Base-by-base conservation (phyloP, 1,140 invertebrate genomes). In the Ceratosolen solmsi region DNA sequence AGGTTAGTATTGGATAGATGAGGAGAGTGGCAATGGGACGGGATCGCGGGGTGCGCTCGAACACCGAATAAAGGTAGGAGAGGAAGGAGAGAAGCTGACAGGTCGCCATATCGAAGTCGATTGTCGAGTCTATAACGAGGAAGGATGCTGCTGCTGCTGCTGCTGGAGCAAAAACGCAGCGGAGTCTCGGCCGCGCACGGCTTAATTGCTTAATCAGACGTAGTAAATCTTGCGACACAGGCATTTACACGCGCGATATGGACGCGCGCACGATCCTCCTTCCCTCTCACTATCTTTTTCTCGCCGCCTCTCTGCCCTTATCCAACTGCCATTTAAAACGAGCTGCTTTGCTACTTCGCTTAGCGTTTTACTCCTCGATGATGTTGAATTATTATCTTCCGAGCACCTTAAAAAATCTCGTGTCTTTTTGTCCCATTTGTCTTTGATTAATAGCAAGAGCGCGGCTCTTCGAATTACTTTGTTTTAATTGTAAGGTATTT, bases 151-250 rank as follows among this genome's bases (percentile, higher is more conserved):
- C 84, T 80, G 73, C 70, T 85, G 51, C 41, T 81, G n/a, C 65
- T 72, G 82, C 30, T n/a, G 41, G 54, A 41, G 74, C 63, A 77
- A 82, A 82, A 78, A 78, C 65, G 38, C 41, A 33, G 73, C 60
- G 27, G 33, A 58, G 72, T 76, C 36, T 46, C 74, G 54, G 56
- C n/a, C n/a, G n/a, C 71, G 81, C 84, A 71, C 79, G 79, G 80
- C 84, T 90, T 90, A 90, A 91, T 91, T 90, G 87, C 89, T 91
- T 90, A 90, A 91, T 90, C 89, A 89, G 87, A 91, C 89, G 89
- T 87, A 87, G 87, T 90, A 90, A 90, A 90, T 91, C 89, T 90
- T 87, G 82, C 85, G 88, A 87, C 87, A 85, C 76, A 86, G 86
- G 84, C 87, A 87, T 89, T 91, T 91, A 90, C 84, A 85, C 82